Conservation (phyloP, 2,797 vertebrate species). For the Loriculus beryllinus region DNA sequence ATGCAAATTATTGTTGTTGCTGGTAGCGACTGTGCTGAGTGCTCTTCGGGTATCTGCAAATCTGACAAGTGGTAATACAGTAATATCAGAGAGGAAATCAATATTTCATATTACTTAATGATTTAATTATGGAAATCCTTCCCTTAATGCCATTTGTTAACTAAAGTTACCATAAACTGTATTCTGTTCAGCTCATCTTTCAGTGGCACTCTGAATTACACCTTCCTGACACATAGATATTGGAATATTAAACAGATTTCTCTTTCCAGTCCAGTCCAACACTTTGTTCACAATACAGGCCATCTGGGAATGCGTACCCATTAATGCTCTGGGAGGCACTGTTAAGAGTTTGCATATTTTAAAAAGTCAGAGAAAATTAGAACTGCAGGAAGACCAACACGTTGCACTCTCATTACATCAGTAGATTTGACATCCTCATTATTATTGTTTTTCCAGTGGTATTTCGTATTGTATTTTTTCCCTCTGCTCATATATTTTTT, state of each 20-base stretch:
- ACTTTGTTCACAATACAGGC: not conserved
- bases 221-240: slow-evolving; percentile 32
- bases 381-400: not conserved
- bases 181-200: slow-evolving; percentile 10
- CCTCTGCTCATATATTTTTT: not conserved
- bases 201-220: slow-evolving; percentile 22
- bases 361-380: slow-evolving; percentile 46
- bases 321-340: slow-evolving; percentile 11
- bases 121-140: slow-evolving; percentile 50
- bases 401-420: not conserved
- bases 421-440: not conserved
- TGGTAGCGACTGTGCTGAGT: not conserved
- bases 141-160: slow-evolving; percentile 58
- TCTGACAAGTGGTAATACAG: not conserved
- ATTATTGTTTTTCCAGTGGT: not conserved
- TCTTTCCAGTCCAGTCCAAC: slow-evolving; percentile 2
- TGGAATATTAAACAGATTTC: slow-evolving; percentile 53
- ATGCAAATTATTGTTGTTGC: slow-evolving; percentile 16
- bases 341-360: slow-evolving; percentile 12
- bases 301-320: not conserved
- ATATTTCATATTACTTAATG: slow-evolving; percentile 62
- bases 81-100: slow-evolving; percentile 50
- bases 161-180: slow-evolving; percentile 33
- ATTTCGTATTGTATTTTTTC: not conserved
- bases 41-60: not conserved